These are phyloP conservation scores for Channa maculata DNA, from an alignment of 2,113 vertebrate genomes.

Conservation along the genomic window DNA sequence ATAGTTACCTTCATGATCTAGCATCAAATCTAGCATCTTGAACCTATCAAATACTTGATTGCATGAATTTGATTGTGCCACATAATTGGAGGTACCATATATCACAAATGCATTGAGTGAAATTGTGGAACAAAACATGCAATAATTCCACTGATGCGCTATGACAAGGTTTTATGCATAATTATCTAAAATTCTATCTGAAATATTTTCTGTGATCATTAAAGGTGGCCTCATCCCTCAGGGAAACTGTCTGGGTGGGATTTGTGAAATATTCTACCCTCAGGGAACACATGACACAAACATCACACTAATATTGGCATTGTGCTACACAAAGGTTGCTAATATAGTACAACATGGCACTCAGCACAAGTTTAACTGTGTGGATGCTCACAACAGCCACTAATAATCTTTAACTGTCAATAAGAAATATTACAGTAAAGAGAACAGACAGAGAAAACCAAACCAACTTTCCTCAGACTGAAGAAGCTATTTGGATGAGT, in stretches of 20 bases:
- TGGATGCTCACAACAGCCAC: conserved; percentile 17
- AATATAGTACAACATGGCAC: conserved; percentile 69
- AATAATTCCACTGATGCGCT: too few species aligned
- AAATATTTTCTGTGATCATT: conserved; percentile 53
- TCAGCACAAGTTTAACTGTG: conserved; percentile 6
- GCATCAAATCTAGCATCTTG: too few species aligned
- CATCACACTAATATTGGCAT: conserved; percentile 64
- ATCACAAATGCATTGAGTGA: background rate
- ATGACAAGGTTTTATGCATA: too few species aligned
- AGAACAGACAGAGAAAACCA: background rate
- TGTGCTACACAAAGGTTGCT: conserved; percentile 48
- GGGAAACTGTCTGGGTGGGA: conserved; percentile 61
- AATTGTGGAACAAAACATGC: too few species aligned
- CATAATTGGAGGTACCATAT: background rate
- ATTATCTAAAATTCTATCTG: too few species aligned
- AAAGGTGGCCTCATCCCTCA: conserved; percentile 22
- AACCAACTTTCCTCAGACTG: too few species aligned
- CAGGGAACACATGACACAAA: conserved; percentile 48
- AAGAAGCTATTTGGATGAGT: too few species aligned
- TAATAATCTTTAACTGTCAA: background rate
- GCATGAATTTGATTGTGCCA: background rate
- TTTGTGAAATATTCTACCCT: conserved; percentile 71
- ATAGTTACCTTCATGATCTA: too few species aligned
- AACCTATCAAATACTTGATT: too few species aligned
- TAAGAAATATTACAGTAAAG: background rate